Conservation (phyloP, 1,140 invertebrate species). For the Oncopeltus fasciatus region DNA sequence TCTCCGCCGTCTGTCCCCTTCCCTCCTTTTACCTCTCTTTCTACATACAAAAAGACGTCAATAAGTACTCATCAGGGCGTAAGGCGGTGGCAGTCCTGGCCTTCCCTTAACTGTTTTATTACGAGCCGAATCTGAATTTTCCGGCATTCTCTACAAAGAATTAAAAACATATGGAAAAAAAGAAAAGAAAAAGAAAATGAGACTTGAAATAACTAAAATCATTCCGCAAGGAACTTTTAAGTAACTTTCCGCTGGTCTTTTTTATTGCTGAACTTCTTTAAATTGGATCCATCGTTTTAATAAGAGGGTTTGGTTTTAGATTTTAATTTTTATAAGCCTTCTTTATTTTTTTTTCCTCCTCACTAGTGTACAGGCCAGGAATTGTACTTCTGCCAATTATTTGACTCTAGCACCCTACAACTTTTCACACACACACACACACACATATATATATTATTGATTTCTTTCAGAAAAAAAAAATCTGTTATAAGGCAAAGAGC, state of each 20-base stretch:
- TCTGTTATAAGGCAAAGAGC: no score
- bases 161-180: background rate
- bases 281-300: background rate
- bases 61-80: conserved; percentile 1
- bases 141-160: background rate
- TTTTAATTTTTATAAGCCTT: background rate
- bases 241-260: background rate
- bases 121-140: background rate
- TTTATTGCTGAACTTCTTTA: background rate
- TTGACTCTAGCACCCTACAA: no score
- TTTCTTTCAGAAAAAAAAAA: no score
- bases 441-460: no score
- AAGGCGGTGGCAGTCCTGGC: background rate
- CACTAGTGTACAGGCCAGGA: no score
- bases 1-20: background rate
- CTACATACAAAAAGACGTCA: conserved; percentile 2
- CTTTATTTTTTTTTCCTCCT: no score
- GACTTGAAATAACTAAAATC: background rate
- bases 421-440: no score
- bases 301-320: background rate
- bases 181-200: background rate
- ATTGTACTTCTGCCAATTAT: no score
- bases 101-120: background rate
- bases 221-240: background rate
- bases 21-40: background rate